Evolutionary conservation across 2,797 vertebrate genomes (phyloP), one percentile per base, ranked within the genome.

Genomic region (Simalia tracyae): DNA sequence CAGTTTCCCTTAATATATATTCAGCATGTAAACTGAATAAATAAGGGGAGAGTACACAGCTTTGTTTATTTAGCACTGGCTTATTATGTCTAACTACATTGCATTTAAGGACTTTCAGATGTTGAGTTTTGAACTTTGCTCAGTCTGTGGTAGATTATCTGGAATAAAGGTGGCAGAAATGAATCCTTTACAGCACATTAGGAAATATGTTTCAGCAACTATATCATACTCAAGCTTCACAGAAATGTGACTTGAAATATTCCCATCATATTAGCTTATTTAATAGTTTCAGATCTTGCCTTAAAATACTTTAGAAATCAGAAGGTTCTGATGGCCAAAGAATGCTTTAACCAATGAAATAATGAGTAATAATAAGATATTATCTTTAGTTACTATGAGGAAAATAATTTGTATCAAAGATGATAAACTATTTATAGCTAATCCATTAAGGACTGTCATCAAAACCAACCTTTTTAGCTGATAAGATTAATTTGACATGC

Each of bases 181-280:
- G 72, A 63, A 91, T 87, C 1, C 89, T 94, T 93, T 92, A 86
- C 88, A 95, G 91, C 87, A 93, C 60, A 90, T 50, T 54, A 93
- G 90, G n/a, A 88, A 94, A 92, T 86, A n/a, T 31, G 3, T 91
- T 94, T 90, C 84, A 87, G 19, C 61, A 31, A 90, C 63, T 89
- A 92, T 92, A 63, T 91, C 3, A 11, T 31, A 84, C 14, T 31
- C 36, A 3, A 89, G 64, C 1, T 87, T 64, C 36, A n/a, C 0
- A 61, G 87, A 96, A 94, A 92, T 84, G 59, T 86, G 88, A 11
- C 2, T 94, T 94, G 86, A 92, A 95, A 91, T 64, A 84, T 31
- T 92, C 31, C 90, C n/a, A 88, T 8, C 28, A 91, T 0, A 0
- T 0, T 0, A 2, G 31, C 0, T 81, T 0, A 3, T 22, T 61